These are phyloP conservation scores for Sminthurides bifidus DNA, from an alignment of 1,140 invertebrate genomes.

Conservation along the genomic window DNA sequence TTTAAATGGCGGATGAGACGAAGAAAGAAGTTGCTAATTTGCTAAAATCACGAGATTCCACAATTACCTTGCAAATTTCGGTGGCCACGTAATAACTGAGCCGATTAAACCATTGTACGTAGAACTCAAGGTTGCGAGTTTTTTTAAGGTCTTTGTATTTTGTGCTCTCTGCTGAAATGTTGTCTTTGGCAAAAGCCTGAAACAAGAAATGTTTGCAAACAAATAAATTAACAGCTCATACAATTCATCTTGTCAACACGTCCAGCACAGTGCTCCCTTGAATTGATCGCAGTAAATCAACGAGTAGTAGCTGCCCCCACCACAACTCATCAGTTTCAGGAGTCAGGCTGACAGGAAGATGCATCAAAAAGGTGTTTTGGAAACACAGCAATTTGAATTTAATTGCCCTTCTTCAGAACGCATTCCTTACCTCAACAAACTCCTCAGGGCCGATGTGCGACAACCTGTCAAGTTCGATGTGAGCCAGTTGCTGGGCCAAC, in stretches of 20 bases:
- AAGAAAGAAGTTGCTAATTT: background rate
- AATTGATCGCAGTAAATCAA: no score
- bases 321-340: no score
- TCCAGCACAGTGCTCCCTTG: no score
- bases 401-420: background rate
- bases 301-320: no score
- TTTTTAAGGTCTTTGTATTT: constrained; percentile 76
- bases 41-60: background rate
- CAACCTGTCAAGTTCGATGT: constrained; percentile 82
- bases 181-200: constrained; percentile 80
- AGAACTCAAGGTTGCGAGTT: constrained; percentile 83
- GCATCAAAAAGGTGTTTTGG: no score
- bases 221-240: background rate
- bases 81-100: constrained; percentile 92
- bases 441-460: constrained; percentile 92
- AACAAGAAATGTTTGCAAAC: constrained; percentile 36
- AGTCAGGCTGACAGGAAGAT: no score
- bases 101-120: constrained; percentile 96
- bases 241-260: background rate
- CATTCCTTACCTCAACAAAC: constrained; percentile 64
- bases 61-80: constrained; percentile 76
- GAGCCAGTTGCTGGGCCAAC: constrained; percentile 82
- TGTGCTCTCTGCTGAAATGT: constrained; percentile 52
- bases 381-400: background rate
- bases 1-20: background rate